Evolutionary conservation across 2,888 invertebrate species (phyloP).

Genomic region (Danaus chrysippus): DNA sequence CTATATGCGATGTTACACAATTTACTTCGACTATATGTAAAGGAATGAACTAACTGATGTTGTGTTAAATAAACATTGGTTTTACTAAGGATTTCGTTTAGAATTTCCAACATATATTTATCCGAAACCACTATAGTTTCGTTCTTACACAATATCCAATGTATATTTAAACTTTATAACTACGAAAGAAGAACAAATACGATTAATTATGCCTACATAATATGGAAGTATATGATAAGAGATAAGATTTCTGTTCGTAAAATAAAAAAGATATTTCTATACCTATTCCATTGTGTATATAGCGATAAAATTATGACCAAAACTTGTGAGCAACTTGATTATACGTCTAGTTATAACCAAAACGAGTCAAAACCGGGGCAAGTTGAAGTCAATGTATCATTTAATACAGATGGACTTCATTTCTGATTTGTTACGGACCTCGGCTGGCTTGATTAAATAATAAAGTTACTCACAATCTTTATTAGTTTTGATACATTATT

Average conservation of each 20-base stretch:
- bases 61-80: not conserved
- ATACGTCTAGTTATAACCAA: not conserved
- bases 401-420: constrained; percentile 4
- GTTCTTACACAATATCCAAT: too few species aligned
- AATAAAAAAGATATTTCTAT: too few species aligned
- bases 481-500: constrained; percentile 1
- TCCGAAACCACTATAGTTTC: too few species aligned
- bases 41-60: too few species aligned
- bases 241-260: too few species aligned
- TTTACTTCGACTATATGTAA: too few species aligned
- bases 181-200: too few species aligned
- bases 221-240: too few species aligned
- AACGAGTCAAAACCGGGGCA: not conserved
- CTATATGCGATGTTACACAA: constrained; percentile 11
- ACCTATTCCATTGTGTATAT: too few species aligned
- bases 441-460: constrained; percentile 5
- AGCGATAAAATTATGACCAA: not conserved
- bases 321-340: not conserved
- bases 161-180: too few species aligned
- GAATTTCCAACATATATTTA: too few species aligned
- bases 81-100: not conserved
- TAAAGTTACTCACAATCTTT: not conserved
- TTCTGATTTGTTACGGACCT: constrained; percentile 4
- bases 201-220: too few species aligned
- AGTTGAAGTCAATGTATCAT: not conserved